Evolutionary conservation across 2,888 invertebrate species (phyloP).

Genomic region (Dorcus hopei): DNA sequence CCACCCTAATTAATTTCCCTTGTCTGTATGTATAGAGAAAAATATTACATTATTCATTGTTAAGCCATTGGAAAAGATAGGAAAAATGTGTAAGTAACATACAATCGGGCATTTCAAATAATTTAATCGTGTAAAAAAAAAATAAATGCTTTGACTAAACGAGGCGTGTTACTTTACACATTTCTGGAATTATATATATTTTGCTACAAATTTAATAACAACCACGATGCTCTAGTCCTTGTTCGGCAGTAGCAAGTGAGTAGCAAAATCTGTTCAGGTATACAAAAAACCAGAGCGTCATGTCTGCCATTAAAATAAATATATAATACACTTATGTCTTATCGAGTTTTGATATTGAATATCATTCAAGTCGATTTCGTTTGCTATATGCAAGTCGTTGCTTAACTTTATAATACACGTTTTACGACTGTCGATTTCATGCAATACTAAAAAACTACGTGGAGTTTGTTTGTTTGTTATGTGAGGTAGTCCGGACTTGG

Average conservation of each 20-base stretch:
- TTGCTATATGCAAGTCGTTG: conserved; percentile 7
- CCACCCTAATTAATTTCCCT: conserved; percentile 42
- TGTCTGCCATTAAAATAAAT: conserved; percentile 20
- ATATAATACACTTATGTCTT: conserved; percentile 21
- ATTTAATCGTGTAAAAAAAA: neutral
- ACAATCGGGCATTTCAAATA: neutral
- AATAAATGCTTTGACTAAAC: neutral
- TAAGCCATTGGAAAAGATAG: conserved; percentile 50
- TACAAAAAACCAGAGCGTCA: conserved; percentile 12
- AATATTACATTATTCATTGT: conserved; percentile 22
- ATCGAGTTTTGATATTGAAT: conserved; percentile 10
- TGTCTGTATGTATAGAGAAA: conserved; percentile 36
- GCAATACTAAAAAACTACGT: conserved; percentile 1
- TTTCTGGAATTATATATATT: conserved; percentile 19
- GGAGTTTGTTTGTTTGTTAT: conserved; percentile 36
- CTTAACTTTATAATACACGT: neutral
- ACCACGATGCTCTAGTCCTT: conserved; percentile 9
- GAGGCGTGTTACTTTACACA: conserved; percentile 5
- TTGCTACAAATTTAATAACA: conserved; percentile 18
- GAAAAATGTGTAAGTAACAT: conserved; percentile 27
- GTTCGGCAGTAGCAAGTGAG: conserved; percentile 24
- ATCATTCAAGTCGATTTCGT: conserved; percentile 2
- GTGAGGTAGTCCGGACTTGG: conserved; percentile 79
- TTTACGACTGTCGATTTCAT: conserved; percentile 6
- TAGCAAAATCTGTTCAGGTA: conserved; percentile 20